These are phyloP conservation scores for Panthera uncia DNA, from an alignment of 2,113 vertebrate species.

Conservation along the genomic window DNA sequence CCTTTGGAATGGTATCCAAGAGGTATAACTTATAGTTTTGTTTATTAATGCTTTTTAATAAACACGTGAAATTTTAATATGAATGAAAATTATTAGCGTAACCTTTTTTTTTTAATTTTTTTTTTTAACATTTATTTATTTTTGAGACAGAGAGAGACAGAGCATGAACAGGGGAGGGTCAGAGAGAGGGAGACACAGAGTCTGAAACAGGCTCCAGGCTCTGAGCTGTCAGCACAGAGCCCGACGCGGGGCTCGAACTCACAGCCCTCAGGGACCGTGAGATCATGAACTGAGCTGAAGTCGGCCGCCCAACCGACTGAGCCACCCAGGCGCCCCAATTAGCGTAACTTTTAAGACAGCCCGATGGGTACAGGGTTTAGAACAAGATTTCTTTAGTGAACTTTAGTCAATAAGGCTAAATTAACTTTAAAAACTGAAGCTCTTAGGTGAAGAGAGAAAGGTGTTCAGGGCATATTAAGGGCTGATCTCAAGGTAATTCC, in stretches of 20 bases:
- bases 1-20: neutral
- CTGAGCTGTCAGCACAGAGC: no score
- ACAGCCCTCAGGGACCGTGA: no score
- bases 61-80: neutral
- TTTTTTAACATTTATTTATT: no score
- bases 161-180: no score
- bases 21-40: neutral
- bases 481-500: neutral
- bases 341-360: neutral
- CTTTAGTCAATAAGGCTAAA: neutral
- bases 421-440: neutral
- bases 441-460: constrained; percentile 21
- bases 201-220: no score
- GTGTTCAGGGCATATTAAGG: neutral
- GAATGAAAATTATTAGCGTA: constrained; percentile 7
- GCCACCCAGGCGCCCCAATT: neutral
- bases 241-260: no score
- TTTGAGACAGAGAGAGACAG: no score
- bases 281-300: no score
- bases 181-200: no score
- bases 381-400: neutral
- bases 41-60: neutral
- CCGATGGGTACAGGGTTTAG: neutral
- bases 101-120: neutral
- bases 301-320: no score